phyloP scores from a whole-genome alignment of 2,888 invertebrate genomes.

The Acleris emargana region DNA sequence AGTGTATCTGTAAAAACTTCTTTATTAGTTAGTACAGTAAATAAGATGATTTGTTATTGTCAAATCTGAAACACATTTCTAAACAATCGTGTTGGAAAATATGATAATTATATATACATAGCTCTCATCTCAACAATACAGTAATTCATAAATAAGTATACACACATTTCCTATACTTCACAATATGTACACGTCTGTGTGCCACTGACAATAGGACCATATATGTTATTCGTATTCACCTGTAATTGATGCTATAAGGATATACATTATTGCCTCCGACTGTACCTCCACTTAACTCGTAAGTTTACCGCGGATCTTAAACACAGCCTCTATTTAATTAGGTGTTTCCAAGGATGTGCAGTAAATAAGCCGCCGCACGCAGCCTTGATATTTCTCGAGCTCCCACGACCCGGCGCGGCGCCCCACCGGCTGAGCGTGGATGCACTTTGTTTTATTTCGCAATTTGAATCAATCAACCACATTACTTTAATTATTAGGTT shows the following conservation, averaged over 20 bases:
- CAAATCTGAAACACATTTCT: too few species aligned
- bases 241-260: background rate
- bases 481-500: slow-evolving; percentile 6
- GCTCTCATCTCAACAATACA: too few species aligned
- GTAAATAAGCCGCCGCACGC: slow-evolving; percentile 18
- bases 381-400: slow-evolving; percentile 47
- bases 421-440: slow-evolving; percentile 32
- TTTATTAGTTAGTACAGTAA: too few species aligned
- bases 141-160: too few species aligned
- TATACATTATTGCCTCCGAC: background rate
- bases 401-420: slow-evolving; percentile 42
- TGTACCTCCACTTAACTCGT: slow-evolving; percentile 4
- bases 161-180: too few species aligned
- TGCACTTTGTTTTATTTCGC: slow-evolving; percentile 36
- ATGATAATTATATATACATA: too few species aligned
- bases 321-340: slow-evolving; percentile 5
- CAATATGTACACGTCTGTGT: too few species aligned
- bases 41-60: too few species aligned
- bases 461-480: slow-evolving; percentile 37
- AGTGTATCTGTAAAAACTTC: too few species aligned
- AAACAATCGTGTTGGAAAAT: too few species aligned
- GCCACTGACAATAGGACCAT: too few species aligned
- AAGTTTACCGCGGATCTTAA: slow-evolving; percentile 5
- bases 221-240: too few species aligned
- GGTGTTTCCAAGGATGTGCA: slow-evolving; percentile 6